Evolutionary conservation across 2,888 invertebrate genomes (phyloP).

Genomic region (Ptychoptera albimana): DNA sequence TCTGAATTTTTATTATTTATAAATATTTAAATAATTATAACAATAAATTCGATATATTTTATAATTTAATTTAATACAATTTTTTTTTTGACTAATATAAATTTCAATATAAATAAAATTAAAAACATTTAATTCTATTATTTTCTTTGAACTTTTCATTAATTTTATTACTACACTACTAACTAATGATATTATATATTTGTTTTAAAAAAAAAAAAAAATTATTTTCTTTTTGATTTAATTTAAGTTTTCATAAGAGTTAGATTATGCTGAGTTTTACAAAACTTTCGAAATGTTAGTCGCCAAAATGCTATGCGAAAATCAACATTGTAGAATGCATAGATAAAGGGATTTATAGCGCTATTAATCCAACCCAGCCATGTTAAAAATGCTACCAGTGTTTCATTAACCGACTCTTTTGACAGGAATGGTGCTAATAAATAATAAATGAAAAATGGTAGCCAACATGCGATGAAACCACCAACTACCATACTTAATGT

Average conservation of each 20-base stretch:
- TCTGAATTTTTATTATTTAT: no score
- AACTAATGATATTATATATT: no score
- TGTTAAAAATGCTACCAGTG: conserved; percentile 58
- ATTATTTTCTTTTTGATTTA: not conserved
- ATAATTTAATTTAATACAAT: no score
- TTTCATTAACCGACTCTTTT: conserved; percentile 38
- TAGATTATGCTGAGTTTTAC: conserved; percentile 13
- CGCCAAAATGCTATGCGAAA: conserved; percentile 78
- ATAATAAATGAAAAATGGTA: conserved; percentile 75
- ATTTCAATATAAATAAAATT: no score
- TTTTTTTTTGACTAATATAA: no score
- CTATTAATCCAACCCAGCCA: conserved; percentile 87
- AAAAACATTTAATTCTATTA: no score
- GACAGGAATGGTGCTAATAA: conserved; percentile 64
- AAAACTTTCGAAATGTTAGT: conserved; percentile 37
- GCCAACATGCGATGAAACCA: conserved; percentile 76
- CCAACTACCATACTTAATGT: conserved; percentile 76
- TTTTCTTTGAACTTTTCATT: no score
- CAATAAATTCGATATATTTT: no score
- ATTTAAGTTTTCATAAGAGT: conserved; percentile 1
- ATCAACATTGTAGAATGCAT: conserved; percentile 77
- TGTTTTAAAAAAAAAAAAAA: no score
- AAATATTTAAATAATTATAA: no score
- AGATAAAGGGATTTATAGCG: conserved; percentile 81
- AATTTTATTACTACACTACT: no score